Base-by-base conservation (phyloP, 92 coral and sea anemone species). In the Palythoa heliodiscus region DNA sequence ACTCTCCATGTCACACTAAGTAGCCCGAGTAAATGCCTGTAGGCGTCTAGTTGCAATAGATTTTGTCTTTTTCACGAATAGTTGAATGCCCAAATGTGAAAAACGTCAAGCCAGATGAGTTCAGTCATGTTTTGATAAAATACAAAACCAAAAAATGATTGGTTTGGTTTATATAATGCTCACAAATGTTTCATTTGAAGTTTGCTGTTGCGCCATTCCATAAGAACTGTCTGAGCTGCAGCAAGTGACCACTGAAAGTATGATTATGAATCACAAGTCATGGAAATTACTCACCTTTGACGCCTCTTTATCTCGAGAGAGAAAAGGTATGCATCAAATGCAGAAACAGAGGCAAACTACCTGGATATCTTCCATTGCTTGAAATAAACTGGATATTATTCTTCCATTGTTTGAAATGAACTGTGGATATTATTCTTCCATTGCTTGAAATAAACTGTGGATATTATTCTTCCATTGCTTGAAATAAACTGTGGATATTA, bases 281-380 rank as follows among this genome's bases (percentile, higher is more conserved):
- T 52, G 57, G 74, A 23, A 22, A 40, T 70, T 70, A 70, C 74
- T 70, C 74, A 70, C 74, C 39, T 70, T 40, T 70, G 74, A 29
- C 74, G 74, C 40, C 74, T 70, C 38, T 70, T 70, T 47, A 70
- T 70, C 74, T 70, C 74, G 17, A 29, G 74, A 17, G 74, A 70
- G 40, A 70, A 47, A 70, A 70, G 74, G 48, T 70, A 70, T 14
- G 74, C 5, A 40, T 25, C 74, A 40, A 70, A 70, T 35, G 74
- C 74, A 70, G 74, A 70, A 40, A 24, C 74, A 5, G 43, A 70
- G 35, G 35, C 35, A 29, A 29, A 29, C 35, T 11, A 47, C 74
- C 57, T 52, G 9, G 9, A 8, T 8, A 8, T 52, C 9, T 13
- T 52, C 57, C 57, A 13, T 52, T 13, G 57, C 57, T 52, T 52